A percentile compares a stretch with the other conserved stretches of the same genome.
phyloP scores from a whole-genome alignment of 2,888 invertebrate genomes.

The Sympetrum striolatum region DNA sequence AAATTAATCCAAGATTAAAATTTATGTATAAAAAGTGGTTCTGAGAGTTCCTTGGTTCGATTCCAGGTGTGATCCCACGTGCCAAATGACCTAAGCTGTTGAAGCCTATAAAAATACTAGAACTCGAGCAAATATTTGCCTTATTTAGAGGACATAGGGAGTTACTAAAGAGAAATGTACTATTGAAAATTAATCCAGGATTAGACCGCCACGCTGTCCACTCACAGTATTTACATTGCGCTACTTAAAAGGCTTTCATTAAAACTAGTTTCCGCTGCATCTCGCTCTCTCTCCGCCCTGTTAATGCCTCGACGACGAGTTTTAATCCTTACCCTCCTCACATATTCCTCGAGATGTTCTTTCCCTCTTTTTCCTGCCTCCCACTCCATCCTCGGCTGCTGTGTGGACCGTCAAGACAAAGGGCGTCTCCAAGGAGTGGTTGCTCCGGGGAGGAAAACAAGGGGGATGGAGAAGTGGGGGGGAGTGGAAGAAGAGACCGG shows the following conservation, averaged over 20 bases:
- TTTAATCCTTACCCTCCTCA: background rate
- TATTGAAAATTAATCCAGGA: background rate
- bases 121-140: too few relatives aligned
- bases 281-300: background rate
- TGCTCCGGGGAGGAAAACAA: background rate
- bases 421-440: conserved; percentile 3
- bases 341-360: background rate
- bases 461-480: background rate
- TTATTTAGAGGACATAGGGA: too few relatives aligned
- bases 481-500: background rate
- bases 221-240: too few relatives aligned
- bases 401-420: conserved; percentile 14
- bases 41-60: too few relatives aligned
- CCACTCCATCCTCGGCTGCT: background rate
- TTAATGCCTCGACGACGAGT: background rate
- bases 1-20: too few relatives aligned
- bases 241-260: background rate
- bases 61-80: too few relatives aligned
- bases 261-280: background rate
- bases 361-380: background rate
- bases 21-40: too few relatives aligned
- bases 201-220: background rate
- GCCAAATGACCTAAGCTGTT: too few relatives aligned
- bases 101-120: too few relatives aligned
- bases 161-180: too few relatives aligned